These are phyloP conservation scores for Cheilosia vulpina DNA, from an alignment of 2,888 invertebrate species.

Conservation along the genomic window DNA sequence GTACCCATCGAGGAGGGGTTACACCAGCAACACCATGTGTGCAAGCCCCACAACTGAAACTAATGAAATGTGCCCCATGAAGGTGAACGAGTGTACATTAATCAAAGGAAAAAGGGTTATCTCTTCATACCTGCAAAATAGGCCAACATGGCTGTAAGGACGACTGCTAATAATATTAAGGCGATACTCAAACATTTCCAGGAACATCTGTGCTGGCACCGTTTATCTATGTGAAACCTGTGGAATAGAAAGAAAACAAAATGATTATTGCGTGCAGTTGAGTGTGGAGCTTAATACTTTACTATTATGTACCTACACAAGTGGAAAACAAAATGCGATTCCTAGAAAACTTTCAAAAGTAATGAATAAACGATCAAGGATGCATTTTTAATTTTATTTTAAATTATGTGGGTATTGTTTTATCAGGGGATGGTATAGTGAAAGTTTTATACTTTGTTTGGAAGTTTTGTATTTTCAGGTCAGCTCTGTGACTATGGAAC, in stretches of 20 bases:
- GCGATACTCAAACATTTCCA: conserved; percentile 98
- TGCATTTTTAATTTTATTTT: conserved; percentile 47
- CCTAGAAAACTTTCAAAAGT: not conserved
- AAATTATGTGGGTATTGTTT: conserved; percentile 5
- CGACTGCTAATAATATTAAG: conserved; percentile 95
- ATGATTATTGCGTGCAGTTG: conserved; percentile 4
- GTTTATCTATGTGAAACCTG: conserved; percentile 95
- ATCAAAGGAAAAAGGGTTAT: conserved; percentile 26
- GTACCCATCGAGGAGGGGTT: not conserved
- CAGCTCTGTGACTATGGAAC: conserved; percentile 21
- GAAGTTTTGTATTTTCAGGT: conserved; percentile 7
- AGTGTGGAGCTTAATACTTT: not conserved
- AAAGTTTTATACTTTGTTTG: conserved; percentile 12
- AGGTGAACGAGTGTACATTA: conserved; percentile 51
- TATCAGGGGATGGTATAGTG: conserved; percentile 20
- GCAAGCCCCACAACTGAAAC: not conserved
- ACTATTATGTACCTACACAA: not conserved
- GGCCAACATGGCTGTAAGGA: conserved; percentile 95
- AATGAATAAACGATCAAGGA: conserved; percentile 47
- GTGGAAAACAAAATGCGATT: not conserved
- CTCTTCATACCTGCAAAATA: conserved; percentile 95
- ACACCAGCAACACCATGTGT: not conserved
- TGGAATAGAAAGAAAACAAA: conserved; percentile 69
- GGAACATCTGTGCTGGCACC: conserved; percentile 96
- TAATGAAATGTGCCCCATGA: conserved; percentile 54